Conservation (phyloP, 1,140 invertebrate genomes). For the Daktulosphaira vitifoliae region DNA sequence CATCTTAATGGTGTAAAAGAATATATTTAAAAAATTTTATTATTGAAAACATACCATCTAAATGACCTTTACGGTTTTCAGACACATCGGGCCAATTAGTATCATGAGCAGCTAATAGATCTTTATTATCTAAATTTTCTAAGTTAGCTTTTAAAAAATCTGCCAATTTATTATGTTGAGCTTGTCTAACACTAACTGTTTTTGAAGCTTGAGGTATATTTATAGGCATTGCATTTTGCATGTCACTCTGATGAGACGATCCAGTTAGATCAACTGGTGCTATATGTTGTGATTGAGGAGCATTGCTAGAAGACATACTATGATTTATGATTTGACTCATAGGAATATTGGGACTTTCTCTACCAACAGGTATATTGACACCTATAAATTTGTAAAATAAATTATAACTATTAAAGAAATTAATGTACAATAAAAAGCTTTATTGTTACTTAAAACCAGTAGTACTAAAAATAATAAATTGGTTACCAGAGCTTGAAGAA, state of each 20-base stretch:
- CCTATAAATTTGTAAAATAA: neutral
- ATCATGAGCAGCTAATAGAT: slow-evolving; percentile 55
- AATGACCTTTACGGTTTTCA: slow-evolving; percentile 23
- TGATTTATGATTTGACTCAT: slow-evolving; percentile 28
- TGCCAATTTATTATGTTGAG: slow-evolving; percentile 48
- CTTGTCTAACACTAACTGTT: slow-evolving; percentile 28
- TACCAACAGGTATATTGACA: slow-evolving; percentile 7
- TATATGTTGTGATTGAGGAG: slow-evolving; percentile 9
- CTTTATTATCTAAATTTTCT: slow-evolving; percentile 56
- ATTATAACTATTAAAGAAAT: neutral
- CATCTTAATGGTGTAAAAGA: neutral
- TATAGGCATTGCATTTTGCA: slow-evolving; percentile 12
- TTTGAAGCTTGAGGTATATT: slow-evolving; percentile 24
- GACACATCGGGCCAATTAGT: slow-evolving; percentile 50
- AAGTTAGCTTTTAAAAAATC: slow-evolving; percentile 58
- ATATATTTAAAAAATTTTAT: neutral
- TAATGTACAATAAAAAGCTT: neutral
- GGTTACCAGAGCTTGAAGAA: slow-evolving; percentile 16
- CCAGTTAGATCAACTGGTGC: slow-evolving; percentile 21
- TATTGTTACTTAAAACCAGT: neutral
- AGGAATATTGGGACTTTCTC: slow-evolving; percentile 21
- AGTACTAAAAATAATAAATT: too few species aligned
- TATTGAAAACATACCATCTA: slow-evolving; percentile 33
- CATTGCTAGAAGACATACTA: neutral
- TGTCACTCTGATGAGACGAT: slow-evolving; percentile 5